These are phyloP conservation scores for Glaucopsyche alexis DNA, from an alignment of 2,888 invertebrate genomes.

Conservation along the genomic window DNA sequence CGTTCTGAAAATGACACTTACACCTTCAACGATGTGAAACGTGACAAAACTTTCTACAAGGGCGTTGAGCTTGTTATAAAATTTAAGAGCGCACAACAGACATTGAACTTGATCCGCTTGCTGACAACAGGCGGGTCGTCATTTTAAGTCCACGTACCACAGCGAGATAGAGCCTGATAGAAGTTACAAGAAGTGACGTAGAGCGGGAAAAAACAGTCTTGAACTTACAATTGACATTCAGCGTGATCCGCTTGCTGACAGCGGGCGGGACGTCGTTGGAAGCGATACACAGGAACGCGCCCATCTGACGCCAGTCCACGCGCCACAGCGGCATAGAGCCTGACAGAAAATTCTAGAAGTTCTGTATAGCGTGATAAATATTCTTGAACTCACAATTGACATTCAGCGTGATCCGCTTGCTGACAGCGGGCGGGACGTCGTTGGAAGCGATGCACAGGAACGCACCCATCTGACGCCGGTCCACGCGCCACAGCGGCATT, in stretches of 20 bases:
- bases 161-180: too few species aligned
- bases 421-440: constrained; percentile 94
- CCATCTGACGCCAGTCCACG: constrained; percentile 84
- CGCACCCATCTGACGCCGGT: constrained; percentile 94
- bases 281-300: constrained; percentile 87
- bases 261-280: constrained; percentile 95
- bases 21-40: too few species aligned
- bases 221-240: constrained; percentile 94
- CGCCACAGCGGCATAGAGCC: constrained; percentile 81
- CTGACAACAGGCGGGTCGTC: constrained; percentile 95
- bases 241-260: constrained; percentile 91
- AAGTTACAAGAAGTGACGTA: too few species aligned
- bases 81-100: constrained; percentile 88
- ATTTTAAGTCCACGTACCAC: constrained; percentile 82
- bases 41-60: too few species aligned
- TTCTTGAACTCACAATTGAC: constrained; percentile 89
- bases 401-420: constrained; percentile 91
- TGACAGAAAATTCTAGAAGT: too few species aligned
- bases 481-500: constrained; percentile 84
- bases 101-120: constrained; percentile 91
- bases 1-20: too few species aligned
- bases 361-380: too few species aligned
- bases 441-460: constrained; percentile 96
- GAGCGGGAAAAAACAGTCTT: not conserved
- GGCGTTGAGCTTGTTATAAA: too few species aligned